These are phyloP conservation scores for Stercorarius parasiticus DNA, from an alignment of 2,113 vertebrate species.

Conservation along the genomic window DNA sequence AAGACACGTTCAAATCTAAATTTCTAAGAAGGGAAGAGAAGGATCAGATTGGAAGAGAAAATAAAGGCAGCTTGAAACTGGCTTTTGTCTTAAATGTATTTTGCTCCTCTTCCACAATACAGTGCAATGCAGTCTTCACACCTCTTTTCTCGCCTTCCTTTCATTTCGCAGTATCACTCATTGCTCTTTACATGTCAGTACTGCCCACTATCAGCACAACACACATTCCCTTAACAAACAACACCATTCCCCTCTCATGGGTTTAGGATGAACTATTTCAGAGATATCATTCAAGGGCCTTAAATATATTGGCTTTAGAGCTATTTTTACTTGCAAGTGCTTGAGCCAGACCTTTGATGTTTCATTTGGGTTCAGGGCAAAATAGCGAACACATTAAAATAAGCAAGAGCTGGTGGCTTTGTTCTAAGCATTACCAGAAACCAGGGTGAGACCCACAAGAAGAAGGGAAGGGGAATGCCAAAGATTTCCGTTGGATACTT, in stretches of 20 bases:
- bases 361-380: slow-evolving; percentile 1
- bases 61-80: neutral
- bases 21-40: neutral
- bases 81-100: neutral
- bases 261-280: slow-evolving; percentile 19
- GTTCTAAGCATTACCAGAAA: slow-evolving; percentile 28
- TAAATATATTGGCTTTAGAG: slow-evolving; percentile 26
- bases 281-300: slow-evolving; percentile 1
- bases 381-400: neutral
- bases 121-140: neutral
- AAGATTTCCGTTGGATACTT: slow-evolving; percentile 10
- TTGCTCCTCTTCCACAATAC: neutral
- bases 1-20: neutral
- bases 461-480: slow-evolving; percentile 21
- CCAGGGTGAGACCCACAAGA: neutral
- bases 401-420: slow-evolving; percentile 10
- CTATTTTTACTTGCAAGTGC: slow-evolving; percentile 37
- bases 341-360: slow-evolving; percentile 25
- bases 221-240: neutral
- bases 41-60: neutral
- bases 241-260: neutral
- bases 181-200: neutral
- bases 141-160: slow-evolving; percentile 19
- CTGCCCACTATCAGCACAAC: neutral
- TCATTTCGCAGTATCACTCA: neutral